Conservation (phyloP, 2,113 vertebrate genomes). For the Actinemys pallida region DNA sequence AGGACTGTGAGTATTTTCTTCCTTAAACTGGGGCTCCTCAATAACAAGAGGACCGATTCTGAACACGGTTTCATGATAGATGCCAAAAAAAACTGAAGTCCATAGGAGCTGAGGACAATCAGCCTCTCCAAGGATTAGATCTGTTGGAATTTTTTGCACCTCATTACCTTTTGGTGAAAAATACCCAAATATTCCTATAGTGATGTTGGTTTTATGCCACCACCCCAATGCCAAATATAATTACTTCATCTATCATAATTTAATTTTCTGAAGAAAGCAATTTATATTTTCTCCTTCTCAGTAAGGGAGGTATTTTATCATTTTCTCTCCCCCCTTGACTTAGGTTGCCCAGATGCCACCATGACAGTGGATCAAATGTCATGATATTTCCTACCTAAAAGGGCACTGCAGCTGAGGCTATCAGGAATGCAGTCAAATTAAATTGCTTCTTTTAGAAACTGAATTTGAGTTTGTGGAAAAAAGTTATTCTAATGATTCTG, state of each 20-base stretch:
- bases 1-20: constrained; percentile 12
- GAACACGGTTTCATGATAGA: constrained; percentile 66
- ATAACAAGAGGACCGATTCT: constrained; percentile 9
- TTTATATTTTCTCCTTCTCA: constrained; percentile 79
- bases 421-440: constrained; percentile 71
- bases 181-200: constrained; percentile 65
- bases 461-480: constrained; percentile 63
- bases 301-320: constrained; percentile 80
- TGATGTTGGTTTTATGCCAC: constrained; percentile 60
- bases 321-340: constrained; percentile 54
- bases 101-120: constrained; percentile 5
- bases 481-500: constrained; percentile 59
- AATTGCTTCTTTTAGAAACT: constrained; percentile 75
- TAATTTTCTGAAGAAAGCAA: constrained; percentile 78
- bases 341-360: constrained; percentile 68
- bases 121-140: not conserved
- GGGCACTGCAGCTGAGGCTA: constrained; percentile 70
- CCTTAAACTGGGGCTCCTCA: constrained; percentile 19
- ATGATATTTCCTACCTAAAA: constrained; percentile 82
- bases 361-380: constrained; percentile 83
- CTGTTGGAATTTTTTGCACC: constrained; percentile 36
- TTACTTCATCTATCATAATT: constrained; percentile 83
- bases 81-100: not conserved
- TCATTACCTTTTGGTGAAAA: not conserved
- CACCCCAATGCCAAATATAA: constrained; percentile 63